Evolutionary conservation across 2,888 invertebrate species (phyloP), one percentile per base, ranked within the genome.

Genomic region (Poecilobothrus nobilitatus): DNA sequence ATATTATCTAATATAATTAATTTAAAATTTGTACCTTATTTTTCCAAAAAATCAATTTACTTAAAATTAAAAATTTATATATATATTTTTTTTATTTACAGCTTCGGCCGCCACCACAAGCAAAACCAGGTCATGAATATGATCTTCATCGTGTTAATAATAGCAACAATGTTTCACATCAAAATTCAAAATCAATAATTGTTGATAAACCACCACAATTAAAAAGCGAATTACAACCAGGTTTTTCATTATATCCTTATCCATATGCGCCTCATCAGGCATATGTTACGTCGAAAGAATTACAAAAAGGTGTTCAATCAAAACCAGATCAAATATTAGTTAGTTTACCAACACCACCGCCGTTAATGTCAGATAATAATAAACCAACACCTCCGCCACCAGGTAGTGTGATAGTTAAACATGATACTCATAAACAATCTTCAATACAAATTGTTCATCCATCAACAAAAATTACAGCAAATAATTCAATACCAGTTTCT

Each of bases 321-420:
- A 72, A 72, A 63, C 66, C 71, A 41, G 71, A 70, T n/a, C 34
- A 70, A 41, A 53, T 53, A 18, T 53, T 53, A 53, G 18, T 72
- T 21, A 68, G 71, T 33, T 34, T 89, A 69, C 87, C 88, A 70
- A 89, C 88, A 72, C 88, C 88, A 21, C 88, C 89, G 68, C 88
- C 89, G 7, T 81, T 90, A 69, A 84, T 89, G 73, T 86, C 87
- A 74, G 91, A 91, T 80, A 83, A 84, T 75, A 90, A 90, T 80
- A 64, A 66, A 10, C 89, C 86, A 80, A 88, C 90, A 76, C 62
- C 68, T 15, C 33, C 33, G 10, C n/a, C 20, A 10, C 15, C 33
- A n/a, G 73, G 72, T 27, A 70, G 73, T 71, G 91, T 91, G 78
- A 91, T 91, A 79, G 91, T 91, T 71, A 91, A 91, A 78, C 90